Evolutionary conservation across 2,888 invertebrate species (phyloP).

Genomic region (Sphinx pinastri): DNA sequence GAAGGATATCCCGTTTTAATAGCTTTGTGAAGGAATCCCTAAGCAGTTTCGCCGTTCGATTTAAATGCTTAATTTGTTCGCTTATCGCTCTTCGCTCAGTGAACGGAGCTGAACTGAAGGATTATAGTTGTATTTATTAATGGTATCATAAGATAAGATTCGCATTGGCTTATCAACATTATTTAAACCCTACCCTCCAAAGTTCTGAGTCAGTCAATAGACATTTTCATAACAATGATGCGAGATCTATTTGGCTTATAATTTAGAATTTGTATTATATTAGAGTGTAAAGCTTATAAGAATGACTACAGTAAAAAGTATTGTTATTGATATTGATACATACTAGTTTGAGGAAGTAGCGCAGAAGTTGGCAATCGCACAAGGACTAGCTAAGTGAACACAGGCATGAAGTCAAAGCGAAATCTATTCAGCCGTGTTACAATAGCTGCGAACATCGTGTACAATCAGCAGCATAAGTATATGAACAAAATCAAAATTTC

Average conservation of each 20-base stretch:
- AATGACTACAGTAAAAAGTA: too few relatives aligned
- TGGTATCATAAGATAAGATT: not conserved
- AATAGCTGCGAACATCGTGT: not conserved
- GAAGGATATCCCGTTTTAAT: slow-evolving; percentile 12
- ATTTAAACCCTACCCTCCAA: not conserved
- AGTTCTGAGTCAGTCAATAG: too few relatives aligned
- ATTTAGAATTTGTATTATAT: too few relatives aligned
- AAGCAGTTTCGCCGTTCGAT: slow-evolving; percentile 18
- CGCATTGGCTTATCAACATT: not conserved
- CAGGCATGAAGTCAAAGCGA: slow-evolving; percentile 13
- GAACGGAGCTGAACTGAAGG: not conserved
- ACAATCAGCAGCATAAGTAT: too few relatives aligned
- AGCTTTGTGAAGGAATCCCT: slow-evolving; percentile 13
- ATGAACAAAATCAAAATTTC: too few relatives aligned
- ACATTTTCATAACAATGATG: too few relatives aligned
- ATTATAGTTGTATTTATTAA: not conserved
- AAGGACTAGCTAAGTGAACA: not conserved
- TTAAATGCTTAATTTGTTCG: slow-evolving; percentile 27
- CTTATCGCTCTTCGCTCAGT: slow-evolving; percentile 22
- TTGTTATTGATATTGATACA: too few relatives aligned
- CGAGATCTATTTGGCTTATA: too few relatives aligned
- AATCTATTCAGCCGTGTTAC: not conserved
- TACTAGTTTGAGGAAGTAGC: not conserved
- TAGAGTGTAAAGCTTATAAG: too few relatives aligned
- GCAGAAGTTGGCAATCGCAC: not conserved